phyloP scores from a whole-genome alignment of 2,113 vertebrate species.

The Seriola rivoliana region DNA sequence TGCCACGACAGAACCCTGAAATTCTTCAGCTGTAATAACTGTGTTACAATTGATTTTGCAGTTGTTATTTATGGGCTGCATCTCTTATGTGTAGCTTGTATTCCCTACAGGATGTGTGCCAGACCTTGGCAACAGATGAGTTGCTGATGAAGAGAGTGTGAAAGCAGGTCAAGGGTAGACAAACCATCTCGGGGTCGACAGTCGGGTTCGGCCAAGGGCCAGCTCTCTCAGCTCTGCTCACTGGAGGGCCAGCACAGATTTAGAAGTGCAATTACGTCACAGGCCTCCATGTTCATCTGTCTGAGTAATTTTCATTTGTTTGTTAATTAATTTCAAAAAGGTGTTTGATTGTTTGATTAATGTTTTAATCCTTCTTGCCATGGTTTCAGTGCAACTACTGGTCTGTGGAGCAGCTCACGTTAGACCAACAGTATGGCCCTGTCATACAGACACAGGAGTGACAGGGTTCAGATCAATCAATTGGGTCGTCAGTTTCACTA shows the following conservation, averaged over 20 bases:
- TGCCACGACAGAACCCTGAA: neutral
- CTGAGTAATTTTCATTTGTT: neutral
- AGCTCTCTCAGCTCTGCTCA: slow-evolving; percentile 6
- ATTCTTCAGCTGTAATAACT: neutral
- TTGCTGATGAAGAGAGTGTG: slow-evolving; percentile 25
- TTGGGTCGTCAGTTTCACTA: neutral
- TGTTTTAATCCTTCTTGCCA: neutral
- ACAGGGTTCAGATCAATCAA: neutral
- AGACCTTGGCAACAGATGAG: slow-evolving; percentile 40
- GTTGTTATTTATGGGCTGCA: slow-evolving; percentile 14
- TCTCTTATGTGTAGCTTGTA: neutral
- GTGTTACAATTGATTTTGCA: neutral
- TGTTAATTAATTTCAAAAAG: neutral
- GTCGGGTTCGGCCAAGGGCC: slow-evolving; percentile 13
- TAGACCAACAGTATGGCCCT: neutral
- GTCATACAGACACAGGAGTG: neutral
- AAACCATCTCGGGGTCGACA: slow-evolving; percentile 21
- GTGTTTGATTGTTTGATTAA: neutral
- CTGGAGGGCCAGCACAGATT: neutral
- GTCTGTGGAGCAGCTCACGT: neutral
- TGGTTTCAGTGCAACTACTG: neutral
- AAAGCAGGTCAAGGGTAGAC: slow-evolving; percentile 58
- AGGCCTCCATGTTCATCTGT: neutral
- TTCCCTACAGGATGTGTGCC: slow-evolving; percentile 9
- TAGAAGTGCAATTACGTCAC: neutral